phyloP scores from a whole-genome alignment of 2,888 invertebrate species.

The Plebejus argus region DNA sequence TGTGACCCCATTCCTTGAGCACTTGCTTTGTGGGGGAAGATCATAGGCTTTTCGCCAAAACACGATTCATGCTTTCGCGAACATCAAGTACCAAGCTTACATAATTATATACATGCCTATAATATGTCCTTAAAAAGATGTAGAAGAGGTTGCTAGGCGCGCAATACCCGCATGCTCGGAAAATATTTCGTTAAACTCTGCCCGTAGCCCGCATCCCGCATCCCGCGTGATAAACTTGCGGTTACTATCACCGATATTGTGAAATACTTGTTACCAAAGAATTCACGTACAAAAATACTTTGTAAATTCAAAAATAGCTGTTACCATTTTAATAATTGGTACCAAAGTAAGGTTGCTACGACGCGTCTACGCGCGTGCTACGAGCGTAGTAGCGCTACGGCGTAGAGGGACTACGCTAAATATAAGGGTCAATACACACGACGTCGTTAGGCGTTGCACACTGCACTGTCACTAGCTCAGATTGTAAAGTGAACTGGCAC shows the following conservation, averaged over 20 bases:
- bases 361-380: background rate
- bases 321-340: background rate
- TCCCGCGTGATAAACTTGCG: conserved; percentile 10
- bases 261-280: background rate
- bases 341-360: background rate
- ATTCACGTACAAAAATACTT: background rate
- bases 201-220: conserved; percentile 8
- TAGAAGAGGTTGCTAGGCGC: background rate
- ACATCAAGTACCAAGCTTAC: background rate
- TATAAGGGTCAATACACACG: no score
- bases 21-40: no score
- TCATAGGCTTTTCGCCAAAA: no score
- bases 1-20: no score
- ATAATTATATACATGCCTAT: no score
- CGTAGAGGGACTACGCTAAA: background rate
- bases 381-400: background rate
- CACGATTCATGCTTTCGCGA: no score
- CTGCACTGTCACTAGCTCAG: no score
- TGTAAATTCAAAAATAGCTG: background rate
- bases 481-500: no score
- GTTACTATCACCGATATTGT: background rate
- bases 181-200: background rate
- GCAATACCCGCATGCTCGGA: background rate
- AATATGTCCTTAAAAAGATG: background rate
- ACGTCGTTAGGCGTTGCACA: no score